A percentile compares a stretch with the other conserved stretches of the same genome.
Evolutionary conservation across 2,113 vertebrate genomes (phyloP).

Genomic region (Hemiscyllium ocellatum): DNA sequence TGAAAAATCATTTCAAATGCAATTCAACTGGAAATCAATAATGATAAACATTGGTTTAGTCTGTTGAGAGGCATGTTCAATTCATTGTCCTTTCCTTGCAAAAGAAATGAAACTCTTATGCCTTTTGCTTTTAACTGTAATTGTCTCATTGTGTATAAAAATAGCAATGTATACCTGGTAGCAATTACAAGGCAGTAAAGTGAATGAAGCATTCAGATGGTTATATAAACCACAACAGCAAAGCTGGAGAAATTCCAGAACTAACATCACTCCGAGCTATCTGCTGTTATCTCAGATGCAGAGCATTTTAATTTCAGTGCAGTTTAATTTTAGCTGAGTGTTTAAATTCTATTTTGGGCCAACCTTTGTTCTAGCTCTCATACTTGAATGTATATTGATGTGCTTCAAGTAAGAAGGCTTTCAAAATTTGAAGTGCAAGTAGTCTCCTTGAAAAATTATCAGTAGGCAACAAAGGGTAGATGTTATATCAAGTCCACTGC

Average conservation of each 20-base stretch:
- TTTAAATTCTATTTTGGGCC: not conserved
- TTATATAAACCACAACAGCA: not conserved
- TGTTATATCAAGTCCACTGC: not conserved
- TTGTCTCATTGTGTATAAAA: not conserved
- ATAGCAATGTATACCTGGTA: not conserved
- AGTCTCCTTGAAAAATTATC: not conserved
- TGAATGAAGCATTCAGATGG: not conserved
- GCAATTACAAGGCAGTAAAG: not conserved
- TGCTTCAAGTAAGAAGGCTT: not conserved
- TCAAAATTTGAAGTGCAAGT: not conserved
- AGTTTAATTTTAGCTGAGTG: not conserved
- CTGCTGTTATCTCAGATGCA: not conserved
- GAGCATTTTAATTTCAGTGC: not conserved
- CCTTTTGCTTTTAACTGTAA: not conserved
- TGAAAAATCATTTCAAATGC: slow-evolving; percentile 28
- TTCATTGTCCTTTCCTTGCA: not conserved
- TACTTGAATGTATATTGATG: not conserved
- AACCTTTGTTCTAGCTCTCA: not conserved
- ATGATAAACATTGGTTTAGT: slow-evolving; percentile 8
- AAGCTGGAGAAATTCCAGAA: not conserved
- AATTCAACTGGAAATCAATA: slow-evolving; percentile 33
- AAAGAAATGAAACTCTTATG: not conserved
- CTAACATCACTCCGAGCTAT: not conserved
- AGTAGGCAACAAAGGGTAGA: not conserved
- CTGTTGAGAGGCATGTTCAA: not conserved